Evolutionary conservation across 2,888 invertebrate genomes (phyloP), one percentile per base, ranked within the genome.

Genomic region (Hololepta plana): DNA sequence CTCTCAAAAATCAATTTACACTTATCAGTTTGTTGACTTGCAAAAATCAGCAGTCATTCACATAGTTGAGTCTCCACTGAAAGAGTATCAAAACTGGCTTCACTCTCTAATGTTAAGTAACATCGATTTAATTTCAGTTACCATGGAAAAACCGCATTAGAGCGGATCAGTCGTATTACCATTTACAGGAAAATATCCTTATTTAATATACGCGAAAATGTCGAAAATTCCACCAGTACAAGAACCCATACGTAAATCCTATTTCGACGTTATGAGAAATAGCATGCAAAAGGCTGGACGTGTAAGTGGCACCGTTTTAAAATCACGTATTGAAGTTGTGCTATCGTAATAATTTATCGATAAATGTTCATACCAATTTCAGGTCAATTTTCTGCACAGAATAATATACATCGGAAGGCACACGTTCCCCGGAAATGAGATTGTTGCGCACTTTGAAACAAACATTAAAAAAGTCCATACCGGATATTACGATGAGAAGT

Each of bases 331-430:
- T 31, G 51, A 21, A 13, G 7, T 15, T 20, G 14, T 10, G 15
- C 10, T n/a, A 26, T 27, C 23, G 28, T 3, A 15, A n/a, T n/a
- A n/a, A n/a, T n/a, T n/a, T n/a, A n/a, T n/a, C n/a, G n/a, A n/a
- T n/a, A n/a, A n/a, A n/a, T n/a, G n/a, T n/a, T n/a, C n/a, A n/a
- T n/a, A n/a, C n/a, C 10, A 20, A 9, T 56, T 32, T 16, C 47
- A 62, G 62, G 59, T 56, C 55, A 44, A 56, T 4, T 60, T 53
- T 32, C 55, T 58, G 2, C 49, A 56, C 35, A 58, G 60, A 20
- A 50, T 60, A 45, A 51, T 62, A 32, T 62, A 61, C 35, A 45
- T 49, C 3, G 61, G 61, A 2, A 59, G 61, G 30, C 60, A 62
- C 35, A 41, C 44, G 2, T 35, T 58, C 24, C 11, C 8, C 14